Evolutionary conservation across 1,140 invertebrate species (phyloP).

Genomic region (Vollenhovia emeryi): DNA sequence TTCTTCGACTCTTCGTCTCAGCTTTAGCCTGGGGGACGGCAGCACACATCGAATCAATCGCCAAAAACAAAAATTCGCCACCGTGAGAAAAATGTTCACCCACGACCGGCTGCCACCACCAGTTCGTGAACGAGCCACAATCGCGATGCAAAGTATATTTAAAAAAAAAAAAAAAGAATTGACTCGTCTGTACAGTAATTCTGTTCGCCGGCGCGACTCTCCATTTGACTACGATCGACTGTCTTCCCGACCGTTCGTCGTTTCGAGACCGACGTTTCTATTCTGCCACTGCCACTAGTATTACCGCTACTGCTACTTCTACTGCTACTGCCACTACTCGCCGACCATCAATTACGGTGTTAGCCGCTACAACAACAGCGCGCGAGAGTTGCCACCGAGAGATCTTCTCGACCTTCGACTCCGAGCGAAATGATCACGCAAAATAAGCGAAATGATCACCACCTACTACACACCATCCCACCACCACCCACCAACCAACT

Average conservation of each 20-base stretch:
- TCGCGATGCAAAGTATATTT: constrained; percentile 26
- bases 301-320: constrained; percentile 78
- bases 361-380: constrained; percentile 83
- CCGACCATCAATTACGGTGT: constrained; percentile 82
- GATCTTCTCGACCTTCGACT: constrained; percentile 50
- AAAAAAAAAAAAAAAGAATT: constrained; percentile 25
- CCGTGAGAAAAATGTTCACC: constrained; percentile 43
- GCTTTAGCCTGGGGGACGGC: constrained; percentile 41
- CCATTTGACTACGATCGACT: constrained; percentile 46
- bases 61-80: constrained; percentile 16
- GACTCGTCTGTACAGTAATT: constrained; percentile 33
- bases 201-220: constrained; percentile 35
- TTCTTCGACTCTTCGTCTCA: constrained; percentile 53
- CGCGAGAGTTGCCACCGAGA: constrained; percentile 53
- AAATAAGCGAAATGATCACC: constrained; percentile 83
- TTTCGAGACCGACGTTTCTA: constrained; percentile 72
- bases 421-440: constrained; percentile 33
- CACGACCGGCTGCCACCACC: constrained; percentile 7
- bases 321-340: constrained; percentile 80
- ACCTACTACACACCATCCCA: constrained; percentile 85
- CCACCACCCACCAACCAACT: constrained; percentile 81
- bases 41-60: constrained; percentile 17
- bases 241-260: constrained; percentile 48
- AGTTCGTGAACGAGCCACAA: constrained; percentile 24
- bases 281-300: constrained; percentile 75